These are phyloP conservation scores for Rapana venosa DNA, from an alignment of 2,888 invertebrate species.

Conservation along the genomic window DNA sequence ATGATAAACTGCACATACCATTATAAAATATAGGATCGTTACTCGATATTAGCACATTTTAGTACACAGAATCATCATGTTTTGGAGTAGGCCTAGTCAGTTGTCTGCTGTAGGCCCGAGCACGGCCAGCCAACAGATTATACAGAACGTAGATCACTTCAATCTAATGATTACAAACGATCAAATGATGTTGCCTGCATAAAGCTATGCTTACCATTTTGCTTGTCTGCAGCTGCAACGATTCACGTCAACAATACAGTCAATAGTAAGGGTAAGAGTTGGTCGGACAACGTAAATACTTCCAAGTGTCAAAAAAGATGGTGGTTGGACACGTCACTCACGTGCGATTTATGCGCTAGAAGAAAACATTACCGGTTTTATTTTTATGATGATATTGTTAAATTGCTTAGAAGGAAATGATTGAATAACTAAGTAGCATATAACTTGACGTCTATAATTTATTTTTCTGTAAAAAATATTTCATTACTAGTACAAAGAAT, in stretches of 20 bases:
- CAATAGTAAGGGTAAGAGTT: neutral
- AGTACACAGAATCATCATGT: no score
- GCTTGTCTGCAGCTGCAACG: slow-evolving; percentile 20
- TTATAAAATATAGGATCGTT: no score
- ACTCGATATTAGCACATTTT: no score
- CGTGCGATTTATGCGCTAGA: slow-evolving; percentile 45
- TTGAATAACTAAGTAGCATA: neutral
- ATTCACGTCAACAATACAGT: neutral
- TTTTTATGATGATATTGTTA: neutral
- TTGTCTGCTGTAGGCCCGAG: no score
- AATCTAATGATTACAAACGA: neutral
- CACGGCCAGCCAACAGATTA: neutral
- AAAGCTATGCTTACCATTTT: slow-evolving; percentile 18
- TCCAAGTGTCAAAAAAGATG: slow-evolving; percentile 48
- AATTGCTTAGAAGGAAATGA: neutral
- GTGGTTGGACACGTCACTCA: slow-evolving; percentile 58
- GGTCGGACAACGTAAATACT: slow-evolving; percentile 33
- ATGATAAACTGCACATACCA: no score
- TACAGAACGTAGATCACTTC: neutral
- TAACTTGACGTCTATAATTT: neutral
- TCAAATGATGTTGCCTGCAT: neutral
- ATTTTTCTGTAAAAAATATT: neutral
- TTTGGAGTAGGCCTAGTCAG: no score
- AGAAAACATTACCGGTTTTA: neutral
- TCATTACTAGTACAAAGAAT: neutral